These are phyloP conservation scores for Polypedilum pembai DNA, from an alignment of 1,140 invertebrate species.

Conservation along the genomic window DNA sequence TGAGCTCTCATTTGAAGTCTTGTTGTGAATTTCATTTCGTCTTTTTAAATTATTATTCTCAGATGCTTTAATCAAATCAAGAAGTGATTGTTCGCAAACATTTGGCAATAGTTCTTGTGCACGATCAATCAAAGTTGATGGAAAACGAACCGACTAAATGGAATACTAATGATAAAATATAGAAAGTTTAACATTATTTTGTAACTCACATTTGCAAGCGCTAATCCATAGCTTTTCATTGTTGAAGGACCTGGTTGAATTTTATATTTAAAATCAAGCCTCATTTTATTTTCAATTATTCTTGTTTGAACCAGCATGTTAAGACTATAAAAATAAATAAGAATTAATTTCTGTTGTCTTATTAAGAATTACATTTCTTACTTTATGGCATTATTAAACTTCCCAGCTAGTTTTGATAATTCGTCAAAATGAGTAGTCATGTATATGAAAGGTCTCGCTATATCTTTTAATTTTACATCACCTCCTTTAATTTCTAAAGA, in stretches of 20 bases:
- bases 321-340: neutral
- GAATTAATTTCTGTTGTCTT: neutral
- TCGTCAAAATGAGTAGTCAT: constrained; percentile 77
- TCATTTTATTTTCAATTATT: neutral
- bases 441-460: constrained; percentile 63
- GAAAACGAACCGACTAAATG: neutral
- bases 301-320: neutral
- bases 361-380: constrained; percentile 43
- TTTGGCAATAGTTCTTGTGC: neutral
- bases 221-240: constrained; percentile 10
- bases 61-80: neutral
- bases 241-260: neutral
- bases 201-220: neutral
- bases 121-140: neutral
- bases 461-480: constrained; percentile 20
- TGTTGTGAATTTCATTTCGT: neutral
- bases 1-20: neutral
- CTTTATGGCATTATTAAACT: constrained; percentile 75
- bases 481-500: neutral
- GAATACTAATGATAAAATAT: neutral
- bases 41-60: neutral
- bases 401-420: constrained; percentile 60
- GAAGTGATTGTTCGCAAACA: neutral
- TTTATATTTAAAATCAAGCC: neutral
- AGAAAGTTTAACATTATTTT: neutral